Conservation (phyloP, 1,140 invertebrate species). For the Eupeodes corollae region DNA sequence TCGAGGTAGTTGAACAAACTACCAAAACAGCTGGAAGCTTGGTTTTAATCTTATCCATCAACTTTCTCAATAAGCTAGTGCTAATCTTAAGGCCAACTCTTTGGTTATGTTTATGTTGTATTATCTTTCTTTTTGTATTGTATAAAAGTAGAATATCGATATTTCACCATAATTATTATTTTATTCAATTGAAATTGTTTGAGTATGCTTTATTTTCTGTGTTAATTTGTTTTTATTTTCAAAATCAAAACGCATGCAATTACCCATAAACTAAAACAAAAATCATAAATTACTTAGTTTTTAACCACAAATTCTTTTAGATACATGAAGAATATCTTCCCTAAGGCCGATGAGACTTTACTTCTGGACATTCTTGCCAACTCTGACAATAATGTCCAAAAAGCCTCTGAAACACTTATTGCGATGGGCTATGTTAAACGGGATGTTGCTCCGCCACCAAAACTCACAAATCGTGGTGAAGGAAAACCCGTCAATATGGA, state of each 20-base stretch:
- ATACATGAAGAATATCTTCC: constrained; percentile 83
- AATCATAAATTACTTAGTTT: constrained; percentile 4
- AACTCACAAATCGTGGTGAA: constrained; percentile 40
- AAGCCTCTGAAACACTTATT: constrained; percentile 64
- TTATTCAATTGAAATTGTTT: neutral
- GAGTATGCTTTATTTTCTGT: neutral
- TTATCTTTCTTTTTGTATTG: too few species aligned
- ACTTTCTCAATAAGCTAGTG: too few species aligned
- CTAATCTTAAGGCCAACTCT: too few species aligned
- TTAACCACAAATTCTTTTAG: constrained; percentile 38
- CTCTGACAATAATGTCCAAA: constrained; percentile 80
- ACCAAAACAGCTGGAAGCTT: too few species aligned
- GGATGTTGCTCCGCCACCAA: constrained; percentile 45
- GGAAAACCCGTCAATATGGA: constrained; percentile 38
- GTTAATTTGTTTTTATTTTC: neutral
- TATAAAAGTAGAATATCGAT: too few species aligned
- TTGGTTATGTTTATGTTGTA: too few species aligned
- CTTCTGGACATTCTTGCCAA: constrained; percentile 71
- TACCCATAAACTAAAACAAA: neutral
- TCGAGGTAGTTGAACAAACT: too few species aligned
- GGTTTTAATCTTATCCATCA: too few species aligned
- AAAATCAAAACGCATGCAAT: too few species aligned
- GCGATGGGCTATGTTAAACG: constrained; percentile 71
- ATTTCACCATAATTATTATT: neutral
- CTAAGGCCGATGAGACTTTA: constrained; percentile 81